These are phyloP conservation scores for Pelecanus crispus DNA, from an alignment of 2,113 vertebrate species.

Conservation along the genomic window DNA sequence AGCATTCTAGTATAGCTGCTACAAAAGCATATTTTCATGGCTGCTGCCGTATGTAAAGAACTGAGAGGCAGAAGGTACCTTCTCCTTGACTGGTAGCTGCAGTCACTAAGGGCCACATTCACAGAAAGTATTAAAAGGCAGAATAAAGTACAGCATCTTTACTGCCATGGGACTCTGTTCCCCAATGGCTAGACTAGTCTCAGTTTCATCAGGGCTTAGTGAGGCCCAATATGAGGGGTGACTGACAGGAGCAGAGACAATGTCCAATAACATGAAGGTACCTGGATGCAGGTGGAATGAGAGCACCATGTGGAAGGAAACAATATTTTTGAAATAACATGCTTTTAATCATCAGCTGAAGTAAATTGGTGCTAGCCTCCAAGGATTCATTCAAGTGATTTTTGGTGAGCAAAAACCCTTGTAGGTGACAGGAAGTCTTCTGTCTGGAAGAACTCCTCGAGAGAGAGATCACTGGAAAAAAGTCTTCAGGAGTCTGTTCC, in stretches of 20 bases:
- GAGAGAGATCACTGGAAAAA: not conserved
- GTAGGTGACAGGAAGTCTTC: not conserved
- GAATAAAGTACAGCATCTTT: not conserved
- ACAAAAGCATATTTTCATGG: not conserved
- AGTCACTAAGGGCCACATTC: not conserved
- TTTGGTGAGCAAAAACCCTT: not conserved
- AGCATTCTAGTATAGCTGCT: not conserved
- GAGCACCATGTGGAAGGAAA: not conserved
- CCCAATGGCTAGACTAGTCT: no score
- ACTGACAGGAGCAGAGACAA: not conserved
- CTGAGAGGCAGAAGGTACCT: not conserved
- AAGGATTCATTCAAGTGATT: not conserved
- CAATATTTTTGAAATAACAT: not conserved
- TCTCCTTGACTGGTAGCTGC: not conserved
- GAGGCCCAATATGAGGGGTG: not conserved
- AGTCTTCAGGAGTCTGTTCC: not conserved
- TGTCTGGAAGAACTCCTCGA: not conserved
- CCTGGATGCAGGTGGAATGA: not conserved
- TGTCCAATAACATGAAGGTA: not conserved
- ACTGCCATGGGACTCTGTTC: not conserved
- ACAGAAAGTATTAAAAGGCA: not conserved
- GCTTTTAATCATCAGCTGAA: not conserved
- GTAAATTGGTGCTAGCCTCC: not conserved
- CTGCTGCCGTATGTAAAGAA: not conserved
- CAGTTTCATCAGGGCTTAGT: not conserved